Evolutionary conservation across 1,140 invertebrate species (phyloP).

Genomic region (Drosophila chauvacae): DNA sequence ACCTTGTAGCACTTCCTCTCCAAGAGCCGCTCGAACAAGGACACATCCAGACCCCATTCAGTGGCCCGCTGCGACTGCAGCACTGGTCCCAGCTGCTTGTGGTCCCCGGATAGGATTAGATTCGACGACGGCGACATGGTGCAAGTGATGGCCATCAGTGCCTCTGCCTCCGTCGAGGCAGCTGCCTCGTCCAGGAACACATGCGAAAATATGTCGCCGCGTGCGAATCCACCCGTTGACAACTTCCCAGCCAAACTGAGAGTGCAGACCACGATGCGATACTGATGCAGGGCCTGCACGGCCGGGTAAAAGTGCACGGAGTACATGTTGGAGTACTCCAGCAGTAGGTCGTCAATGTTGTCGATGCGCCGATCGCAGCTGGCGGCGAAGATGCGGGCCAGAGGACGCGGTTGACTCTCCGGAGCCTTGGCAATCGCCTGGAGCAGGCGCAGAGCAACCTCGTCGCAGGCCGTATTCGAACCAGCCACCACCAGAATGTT

Average conservation of each 20-base stretch:
- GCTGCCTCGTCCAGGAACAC: slow-evolving; percentile 95
- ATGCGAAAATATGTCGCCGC: slow-evolving; percentile 87
- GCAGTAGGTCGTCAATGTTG: slow-evolving; percentile 72
- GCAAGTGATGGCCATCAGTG: slow-evolving; percentile 88
- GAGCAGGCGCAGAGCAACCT: slow-evolving; percentile 87
- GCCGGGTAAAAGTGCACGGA: slow-evolving; percentile 70
- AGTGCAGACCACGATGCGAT: slow-evolving; percentile 70
- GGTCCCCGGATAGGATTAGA: slow-evolving; percentile 93
- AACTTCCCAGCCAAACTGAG: slow-evolving; percentile 86
- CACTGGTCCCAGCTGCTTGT: slow-evolving; percentile 92
- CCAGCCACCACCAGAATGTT: slow-evolving; percentile 89
- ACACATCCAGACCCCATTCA: slow-evolving; percentile 85
- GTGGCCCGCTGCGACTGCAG: slow-evolving; percentile 86
- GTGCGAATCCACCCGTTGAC: slow-evolving; percentile 87
- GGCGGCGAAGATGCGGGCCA: slow-evolving; percentile 85
- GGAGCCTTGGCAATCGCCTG: slow-evolving; percentile 71
- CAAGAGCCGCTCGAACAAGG: slow-evolving; percentile 87
- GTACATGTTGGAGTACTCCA: slow-evolving; percentile 79
- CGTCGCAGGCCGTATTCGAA: slow-evolving; percentile 92
- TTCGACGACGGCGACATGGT: slow-evolving; percentile 80
- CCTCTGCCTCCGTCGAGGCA: slow-evolving; percentile 92
- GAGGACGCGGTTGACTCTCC: slow-evolving; percentile 35
- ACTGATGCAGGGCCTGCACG: slow-evolving; percentile 72
- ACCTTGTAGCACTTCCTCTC: slow-evolving; percentile 85
- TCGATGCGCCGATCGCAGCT: slow-evolving; percentile 83